These are phyloP conservation scores for Harpagoxenus sublaevis DNA, from an alignment of 2,888 invertebrate genomes.

Conservation along the genomic window DNA sequence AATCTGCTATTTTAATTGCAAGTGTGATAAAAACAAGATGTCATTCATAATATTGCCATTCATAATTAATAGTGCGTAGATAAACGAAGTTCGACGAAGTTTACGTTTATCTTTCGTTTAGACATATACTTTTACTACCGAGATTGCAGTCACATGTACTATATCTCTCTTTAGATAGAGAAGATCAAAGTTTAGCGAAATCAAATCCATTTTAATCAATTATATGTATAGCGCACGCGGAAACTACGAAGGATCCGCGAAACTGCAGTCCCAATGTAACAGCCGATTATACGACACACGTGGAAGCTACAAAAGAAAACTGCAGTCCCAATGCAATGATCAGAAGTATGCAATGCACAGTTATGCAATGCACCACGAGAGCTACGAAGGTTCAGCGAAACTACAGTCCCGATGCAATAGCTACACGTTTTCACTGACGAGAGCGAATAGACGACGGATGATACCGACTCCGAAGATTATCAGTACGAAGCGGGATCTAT, in stretches of 20 bases:
- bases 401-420: conserved; percentile 58
- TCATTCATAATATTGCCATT: background rate
- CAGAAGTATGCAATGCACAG: conserved; percentile 48
- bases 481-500: conserved; percentile 60
- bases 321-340: conserved; percentile 52
- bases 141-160: background rate
- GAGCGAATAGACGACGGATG: conserved; percentile 76
- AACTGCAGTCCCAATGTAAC: conserved; percentile 53
- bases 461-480: conserved; percentile 74
- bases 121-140: background rate
- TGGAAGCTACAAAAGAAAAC: conserved; percentile 69
- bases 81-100: background rate
- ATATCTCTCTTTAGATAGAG: background rate
- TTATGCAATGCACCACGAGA: conserved; percentile 54
- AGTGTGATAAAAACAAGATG: background rate
- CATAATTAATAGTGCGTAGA: background rate
- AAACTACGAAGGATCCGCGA: conserved; percentile 14
- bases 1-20: background rate
- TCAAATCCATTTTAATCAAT: conserved; percentile 20
- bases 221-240: conserved; percentile 17
- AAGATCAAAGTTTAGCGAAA: background rate
- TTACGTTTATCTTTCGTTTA: background rate
- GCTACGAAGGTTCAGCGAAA: conserved; percentile 64
- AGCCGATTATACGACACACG: conserved; percentile 49
- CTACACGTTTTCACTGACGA: conserved; percentile 70